Evolutionary conservation across 2,113 vertebrate species (phyloP).

Genomic region (Oreotragus oreotragus): DNA sequence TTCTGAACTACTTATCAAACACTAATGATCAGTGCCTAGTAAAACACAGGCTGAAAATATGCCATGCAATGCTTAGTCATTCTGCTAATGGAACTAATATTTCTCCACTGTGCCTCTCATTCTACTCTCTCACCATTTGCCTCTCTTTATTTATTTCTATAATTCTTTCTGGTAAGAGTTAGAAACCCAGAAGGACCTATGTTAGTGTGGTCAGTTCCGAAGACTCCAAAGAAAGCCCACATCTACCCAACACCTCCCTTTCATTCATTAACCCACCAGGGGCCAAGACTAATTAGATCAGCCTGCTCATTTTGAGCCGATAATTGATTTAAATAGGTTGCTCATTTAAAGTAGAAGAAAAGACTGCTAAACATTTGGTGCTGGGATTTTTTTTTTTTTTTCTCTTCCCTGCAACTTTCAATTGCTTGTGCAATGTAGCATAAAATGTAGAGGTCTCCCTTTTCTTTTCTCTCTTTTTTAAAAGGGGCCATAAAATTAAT

Average conservation of each 20-base stretch:
- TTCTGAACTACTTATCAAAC: constrained; percentile 77
- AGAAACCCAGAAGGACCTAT: constrained; percentile 74
- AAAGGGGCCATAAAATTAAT: constrained; percentile 88
- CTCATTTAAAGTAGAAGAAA: constrained; percentile 89
- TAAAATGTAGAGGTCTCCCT: constrained; percentile 86
- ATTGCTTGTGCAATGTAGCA: constrained; percentile 91
- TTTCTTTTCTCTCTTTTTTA: constrained; percentile 80
- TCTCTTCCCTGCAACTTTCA: constrained; percentile 88
- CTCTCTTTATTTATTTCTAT: constrained; percentile 44
- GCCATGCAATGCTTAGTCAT: constrained; percentile 42
- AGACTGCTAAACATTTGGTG: constrained; percentile 90
- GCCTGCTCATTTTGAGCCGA: constrained; percentile 86
- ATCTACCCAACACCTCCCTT: constrained; percentile 82
- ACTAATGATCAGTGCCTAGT: constrained; percentile 70
- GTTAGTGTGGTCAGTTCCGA: constrained; percentile 83
- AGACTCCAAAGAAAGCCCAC: constrained; percentile 79
- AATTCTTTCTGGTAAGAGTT: constrained; percentile 72
- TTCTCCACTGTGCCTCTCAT: not conserved
- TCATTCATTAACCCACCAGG: constrained; percentile 86
- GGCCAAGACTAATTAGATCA: constrained; percentile 88
- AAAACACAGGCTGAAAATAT: constrained; percentile 49
- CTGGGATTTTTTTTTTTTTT: constrained; percentile 77
- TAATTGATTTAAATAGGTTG: constrained; percentile 91
- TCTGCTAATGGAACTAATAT: constrained; percentile 58
- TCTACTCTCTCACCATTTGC: not conserved